Conservation (phyloP, 2,888 invertebrate species). For the Hybos culiciformis region DNA sequence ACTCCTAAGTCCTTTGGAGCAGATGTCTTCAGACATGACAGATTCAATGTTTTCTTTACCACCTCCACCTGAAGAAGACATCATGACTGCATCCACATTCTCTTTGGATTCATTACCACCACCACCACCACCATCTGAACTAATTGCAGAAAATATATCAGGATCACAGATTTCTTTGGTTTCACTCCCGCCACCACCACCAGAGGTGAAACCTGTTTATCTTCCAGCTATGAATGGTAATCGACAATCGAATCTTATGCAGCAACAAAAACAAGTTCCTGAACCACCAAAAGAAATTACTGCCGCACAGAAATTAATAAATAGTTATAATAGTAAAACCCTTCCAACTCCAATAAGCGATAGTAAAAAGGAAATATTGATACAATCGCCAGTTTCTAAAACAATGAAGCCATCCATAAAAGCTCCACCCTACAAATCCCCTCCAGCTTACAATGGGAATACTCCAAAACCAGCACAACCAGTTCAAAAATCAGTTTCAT, state of each 20-base stretch:
- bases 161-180: constrained; percentile 57
- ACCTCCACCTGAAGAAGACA: constrained; percentile 23
- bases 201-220: constrained; percentile 36
- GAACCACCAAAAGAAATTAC: constrained; percentile 9
- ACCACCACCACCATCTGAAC: constrained; percentile 48
- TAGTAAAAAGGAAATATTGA: constrained; percentile 14
- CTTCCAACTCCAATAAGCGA: constrained; percentile 11
- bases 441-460: constrained; percentile 31
- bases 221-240: constrained; percentile 6
- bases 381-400: constrained; percentile 14
- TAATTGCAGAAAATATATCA: constrained; percentile 29
- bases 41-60: constrained; percentile 48
- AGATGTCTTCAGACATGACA: constrained; percentile 29
- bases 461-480: constrained; percentile 13
- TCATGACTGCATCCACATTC: constrained; percentile 59
- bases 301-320: constrained; percentile 7
- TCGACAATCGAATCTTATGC: not conserved
- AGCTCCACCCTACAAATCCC: constrained; percentile 35
- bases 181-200: constrained; percentile 63
- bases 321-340: constrained; percentile 14
- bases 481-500: constrained; percentile 30
- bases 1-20: constrained; percentile 15
- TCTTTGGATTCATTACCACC: constrained; percentile 71
- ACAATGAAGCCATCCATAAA: constrained; percentile 21
- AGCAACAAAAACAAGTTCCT: constrained; percentile 13